Percentiles rank a stretch among this genome's conserved stretches.
Conservation (phyloP, 2,797 vertebrate species). For the Meda fulgida region DNA sequence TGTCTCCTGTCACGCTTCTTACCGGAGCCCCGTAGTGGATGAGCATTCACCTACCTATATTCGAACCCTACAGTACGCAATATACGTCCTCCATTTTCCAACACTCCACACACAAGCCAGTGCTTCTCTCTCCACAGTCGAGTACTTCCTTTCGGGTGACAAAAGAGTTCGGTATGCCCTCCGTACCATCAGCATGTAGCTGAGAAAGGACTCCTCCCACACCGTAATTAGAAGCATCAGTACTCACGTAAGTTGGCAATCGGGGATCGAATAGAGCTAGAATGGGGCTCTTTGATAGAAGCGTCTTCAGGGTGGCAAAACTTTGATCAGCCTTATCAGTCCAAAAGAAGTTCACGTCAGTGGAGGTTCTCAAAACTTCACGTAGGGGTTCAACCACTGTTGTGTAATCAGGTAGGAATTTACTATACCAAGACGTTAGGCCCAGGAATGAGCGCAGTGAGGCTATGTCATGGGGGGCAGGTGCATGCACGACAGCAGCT, state of each 20-base stretch:
- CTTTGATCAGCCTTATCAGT: not conserved
- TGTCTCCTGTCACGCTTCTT: too few species aligned
- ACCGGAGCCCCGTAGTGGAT: too few species aligned
- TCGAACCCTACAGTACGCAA: too few species aligned
- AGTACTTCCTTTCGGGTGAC: slow-evolving; percentile 33
- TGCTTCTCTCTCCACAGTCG: slow-evolving; percentile 39
- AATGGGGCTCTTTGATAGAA: not conserved
- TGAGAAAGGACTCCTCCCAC: slow-evolving; percentile 4
- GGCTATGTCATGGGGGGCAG: not conserved
- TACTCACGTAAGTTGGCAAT: not conserved
- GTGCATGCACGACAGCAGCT: slow-evolving; percentile 20
- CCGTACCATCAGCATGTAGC: slow-evolving; percentile 29
- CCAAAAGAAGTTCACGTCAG: slow-evolving; percentile 10
- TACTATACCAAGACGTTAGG: slow-evolving; percentile 43
- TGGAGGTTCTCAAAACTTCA: slow-evolving; percentile 9
- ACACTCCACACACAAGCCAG: slow-evolving; percentile 11
- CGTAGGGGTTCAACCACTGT: slow-evolving; percentile 30
- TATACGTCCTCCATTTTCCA: not conserved
- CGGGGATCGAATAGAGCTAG: not conserved
- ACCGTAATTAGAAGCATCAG: slow-evolving; percentile 13
- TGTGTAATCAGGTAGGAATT: slow-evolving; percentile 41
- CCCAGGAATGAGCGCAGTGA: slow-evolving; percentile 33
- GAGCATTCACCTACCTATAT: too few species aligned
- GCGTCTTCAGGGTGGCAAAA: not conserved
- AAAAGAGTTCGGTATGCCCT: slow-evolving; percentile 10